These are phyloP conservation scores for Piaya cayana DNA, from an alignment of 2,113 vertebrate species.

Conservation along the genomic window DNA sequence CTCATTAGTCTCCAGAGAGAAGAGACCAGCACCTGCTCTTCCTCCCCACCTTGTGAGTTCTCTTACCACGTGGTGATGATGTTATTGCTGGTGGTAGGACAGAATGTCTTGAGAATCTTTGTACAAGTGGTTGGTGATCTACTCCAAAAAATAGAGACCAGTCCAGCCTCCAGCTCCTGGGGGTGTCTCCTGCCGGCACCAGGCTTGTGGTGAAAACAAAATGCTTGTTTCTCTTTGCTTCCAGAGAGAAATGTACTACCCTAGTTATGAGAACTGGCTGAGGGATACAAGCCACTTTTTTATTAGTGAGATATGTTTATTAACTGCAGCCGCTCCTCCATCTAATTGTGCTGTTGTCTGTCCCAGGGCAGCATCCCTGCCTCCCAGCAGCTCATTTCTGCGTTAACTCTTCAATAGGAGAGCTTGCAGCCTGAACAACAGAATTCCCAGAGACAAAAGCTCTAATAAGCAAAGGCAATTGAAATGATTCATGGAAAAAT, in stretches of 20 bases:
- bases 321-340: not conserved
- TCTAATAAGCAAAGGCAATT: not conserved
- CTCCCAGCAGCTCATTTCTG: not conserved
- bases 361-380: slow-evolving; percentile 14
- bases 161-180: not conserved
- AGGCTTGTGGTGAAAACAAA: not conserved
- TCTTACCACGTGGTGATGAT: not conserved
- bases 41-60: no score
- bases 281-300: not conserved
- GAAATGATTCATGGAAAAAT: slow-evolving; percentile 3
- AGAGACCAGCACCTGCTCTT: no score
- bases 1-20: no score
- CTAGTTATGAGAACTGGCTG: not conserved
- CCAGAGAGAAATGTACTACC: not conserved
- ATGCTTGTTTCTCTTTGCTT: not conserved
- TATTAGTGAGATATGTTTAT: not conserved
- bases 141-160: not conserved
- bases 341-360: not conserved
- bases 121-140: not conserved
- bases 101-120: not conserved
- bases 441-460: not conserved
- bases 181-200: not conserved
- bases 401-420: not conserved
- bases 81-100: not conserved
- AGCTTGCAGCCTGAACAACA: not conserved